phyloP scores from a whole-genome alignment of 2,797 vertebrate genomes.

The Zenarchopterus dispar region DNA sequence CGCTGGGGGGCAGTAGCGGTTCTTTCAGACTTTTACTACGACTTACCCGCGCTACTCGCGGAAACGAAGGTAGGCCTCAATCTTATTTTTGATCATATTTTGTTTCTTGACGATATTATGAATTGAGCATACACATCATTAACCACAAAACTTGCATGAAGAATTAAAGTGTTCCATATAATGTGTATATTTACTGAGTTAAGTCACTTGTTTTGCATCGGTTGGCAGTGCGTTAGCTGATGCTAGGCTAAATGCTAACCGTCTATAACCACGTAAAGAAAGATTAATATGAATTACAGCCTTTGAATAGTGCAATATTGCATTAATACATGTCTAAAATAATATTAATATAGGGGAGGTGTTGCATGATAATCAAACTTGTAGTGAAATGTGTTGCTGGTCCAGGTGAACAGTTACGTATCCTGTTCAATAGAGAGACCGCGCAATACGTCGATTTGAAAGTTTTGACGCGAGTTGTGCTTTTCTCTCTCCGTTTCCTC shows the following conservation, averaged over 20 bases:
- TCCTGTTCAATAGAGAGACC: slow-evolving; percentile 18
- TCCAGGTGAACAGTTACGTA: slow-evolving; percentile 31
- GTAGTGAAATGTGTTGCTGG: background rate
- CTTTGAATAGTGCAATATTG: accelerated
- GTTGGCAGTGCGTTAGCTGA: slow-evolving; percentile 22
- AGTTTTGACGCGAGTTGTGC: slow-evolving; percentile 1
- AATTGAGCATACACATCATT: accelerated
- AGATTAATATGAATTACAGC: background rate
- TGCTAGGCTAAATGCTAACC: slow-evolving; percentile 37
- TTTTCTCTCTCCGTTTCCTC: accelerated
- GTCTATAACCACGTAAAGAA: slow-evolving; percentile 26
- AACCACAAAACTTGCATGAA: accelerated
- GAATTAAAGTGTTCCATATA: accelerated
- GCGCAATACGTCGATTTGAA: slow-evolving; percentile 43
- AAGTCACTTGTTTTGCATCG: slow-evolving; percentile 9
- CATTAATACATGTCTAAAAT: background rate
- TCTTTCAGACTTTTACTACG: slow-evolving; percentile 25
- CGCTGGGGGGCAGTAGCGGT: slow-evolving; percentile 49
- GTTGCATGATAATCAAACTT: accelerated
- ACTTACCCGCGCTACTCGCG: slow-evolving; percentile 70
- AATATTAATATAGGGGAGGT: accelerated
- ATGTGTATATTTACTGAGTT: background rate
- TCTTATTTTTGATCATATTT: slow-evolving; percentile 35
- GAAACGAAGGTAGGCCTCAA: slow-evolving; percentile 72
- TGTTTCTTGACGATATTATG: accelerated